These are phyloP conservation scores for Scalopus aquaticus DNA, from an alignment of 2,113 vertebrate genomes.

Conservation along the genomic window DNA sequence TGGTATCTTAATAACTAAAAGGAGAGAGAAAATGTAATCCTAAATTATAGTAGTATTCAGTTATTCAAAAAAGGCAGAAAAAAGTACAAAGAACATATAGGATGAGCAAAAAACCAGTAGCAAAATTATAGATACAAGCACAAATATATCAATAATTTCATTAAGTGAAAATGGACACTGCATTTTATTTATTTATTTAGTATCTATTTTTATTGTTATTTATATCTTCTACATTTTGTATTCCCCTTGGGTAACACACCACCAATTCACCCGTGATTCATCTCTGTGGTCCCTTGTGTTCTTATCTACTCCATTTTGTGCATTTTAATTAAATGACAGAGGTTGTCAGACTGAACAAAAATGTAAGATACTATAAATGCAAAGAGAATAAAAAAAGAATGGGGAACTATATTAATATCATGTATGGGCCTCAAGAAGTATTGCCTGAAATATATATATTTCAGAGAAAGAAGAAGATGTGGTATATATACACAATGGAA, in stretches of 20 bases:
- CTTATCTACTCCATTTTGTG: no score
- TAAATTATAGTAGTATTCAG: neutral
- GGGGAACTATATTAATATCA: neutral
- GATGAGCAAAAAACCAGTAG: neutral
- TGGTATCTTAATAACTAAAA: neutral
- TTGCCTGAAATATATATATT: neutral
- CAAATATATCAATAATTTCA: neutral
- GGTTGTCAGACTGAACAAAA: neutral
- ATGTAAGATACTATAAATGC: neutral
- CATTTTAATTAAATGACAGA: conserved; percentile 8
- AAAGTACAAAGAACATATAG: neutral
- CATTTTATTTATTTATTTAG: conserved; percentile 35
- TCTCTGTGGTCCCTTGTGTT: no score
- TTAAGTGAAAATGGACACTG: neutral
- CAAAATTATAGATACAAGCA: neutral
- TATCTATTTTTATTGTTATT: no score
- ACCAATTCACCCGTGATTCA: no score
- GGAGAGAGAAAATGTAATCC: neutral
- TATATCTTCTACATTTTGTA: no score
- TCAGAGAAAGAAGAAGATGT: neutral
- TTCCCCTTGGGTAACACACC: no score
- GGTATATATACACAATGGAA: no score
- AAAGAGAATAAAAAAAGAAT: neutral
- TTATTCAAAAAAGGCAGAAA: neutral
- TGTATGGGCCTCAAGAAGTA: neutral